Percentiles rank a stretch among this genome's conserved stretches.
Conservation (phyloP, 2,113 vertebrate genomes). For the Podilymbus podiceps region DNA sequence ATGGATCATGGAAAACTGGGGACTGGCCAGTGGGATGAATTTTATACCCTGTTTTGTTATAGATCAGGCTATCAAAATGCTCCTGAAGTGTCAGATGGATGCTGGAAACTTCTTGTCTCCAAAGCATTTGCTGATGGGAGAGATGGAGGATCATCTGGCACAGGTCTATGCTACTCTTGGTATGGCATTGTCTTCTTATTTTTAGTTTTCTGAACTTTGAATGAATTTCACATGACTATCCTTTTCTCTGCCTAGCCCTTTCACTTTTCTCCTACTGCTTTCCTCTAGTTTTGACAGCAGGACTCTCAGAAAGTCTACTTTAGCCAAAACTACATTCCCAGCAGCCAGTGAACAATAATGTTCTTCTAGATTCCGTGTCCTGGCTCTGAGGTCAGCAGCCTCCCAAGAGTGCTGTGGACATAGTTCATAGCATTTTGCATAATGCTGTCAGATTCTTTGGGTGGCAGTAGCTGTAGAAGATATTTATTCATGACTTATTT, state of each 20-base stretch:
- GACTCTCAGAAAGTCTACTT: not conserved
- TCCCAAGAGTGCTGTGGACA: not conserved
- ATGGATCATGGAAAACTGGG: not conserved
- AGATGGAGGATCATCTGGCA: slow-evolving; percentile 84
- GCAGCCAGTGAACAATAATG: not conserved
- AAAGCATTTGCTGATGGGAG: slow-evolving; percentile 80
- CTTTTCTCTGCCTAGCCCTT: not conserved
- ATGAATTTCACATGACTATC: not conserved
- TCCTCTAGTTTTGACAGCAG: not conserved
- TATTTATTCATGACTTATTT: not conserved
- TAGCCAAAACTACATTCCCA: not conserved
- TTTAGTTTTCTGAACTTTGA: not conserved
- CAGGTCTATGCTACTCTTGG: slow-evolving; percentile 82
- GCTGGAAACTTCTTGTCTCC: slow-evolving; percentile 76
- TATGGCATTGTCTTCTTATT: slow-evolving; percentile 46
- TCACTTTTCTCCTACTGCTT: not conserved
- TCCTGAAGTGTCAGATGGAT: slow-evolving; percentile 67
- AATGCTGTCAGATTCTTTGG: not conserved
- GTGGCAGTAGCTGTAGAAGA: not conserved
- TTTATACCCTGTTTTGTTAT: not conserved
- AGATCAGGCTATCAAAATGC: slow-evolving; percentile 77
- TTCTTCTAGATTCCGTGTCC: not conserved
- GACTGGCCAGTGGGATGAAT: not conserved
- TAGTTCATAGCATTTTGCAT: not conserved
- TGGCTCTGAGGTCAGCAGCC: not conserved